Conservation (phyloP, 2,888 invertebrate species). For the Drosophila neutralis region DNA sequence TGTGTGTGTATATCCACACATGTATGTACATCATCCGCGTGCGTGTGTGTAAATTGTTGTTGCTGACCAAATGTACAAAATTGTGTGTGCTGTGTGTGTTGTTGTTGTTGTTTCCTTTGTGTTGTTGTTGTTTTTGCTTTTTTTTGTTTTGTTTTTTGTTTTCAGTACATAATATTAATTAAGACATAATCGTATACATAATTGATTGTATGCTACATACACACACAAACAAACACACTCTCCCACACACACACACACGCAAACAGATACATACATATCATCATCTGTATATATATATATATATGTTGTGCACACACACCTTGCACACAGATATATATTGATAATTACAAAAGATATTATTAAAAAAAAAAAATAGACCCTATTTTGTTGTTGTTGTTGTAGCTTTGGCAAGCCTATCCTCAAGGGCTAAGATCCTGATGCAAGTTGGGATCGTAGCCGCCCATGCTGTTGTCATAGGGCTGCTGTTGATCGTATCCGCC, state of each 20-base stretch:
- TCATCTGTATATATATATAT: background rate
- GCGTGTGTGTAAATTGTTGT: conserved; percentile 15
- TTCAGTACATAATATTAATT: conserved; percentile 52
- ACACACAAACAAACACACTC: conserved; percentile 27
- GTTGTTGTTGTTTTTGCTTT: conserved; percentile 5
- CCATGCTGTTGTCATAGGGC: conserved; percentile 95
- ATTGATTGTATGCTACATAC: conserved; percentile 61
- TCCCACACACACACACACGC: conserved; percentile 13
- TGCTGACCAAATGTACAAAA: conserved; percentile 24
- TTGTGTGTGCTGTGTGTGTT: background rate
- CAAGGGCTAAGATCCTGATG: conserved; percentile 93
- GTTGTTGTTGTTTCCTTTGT: background rate
- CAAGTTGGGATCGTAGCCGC: conserved; percentile 94
- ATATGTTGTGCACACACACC: conserved; percentile 2
- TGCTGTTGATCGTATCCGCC: conserved; percentile 96
- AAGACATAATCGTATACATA: conserved; percentile 71
- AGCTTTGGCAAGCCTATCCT: conserved; percentile 78
- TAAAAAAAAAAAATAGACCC: conserved; percentile 10
- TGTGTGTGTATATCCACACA: background rate
- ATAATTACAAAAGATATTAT: conserved; percentile 42
- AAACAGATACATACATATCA: conserved; percentile 6
- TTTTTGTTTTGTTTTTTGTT: conserved; percentile 7
- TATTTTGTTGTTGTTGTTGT: conserved; percentile 12
- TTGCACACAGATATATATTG: conserved; percentile 6
- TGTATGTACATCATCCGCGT: background rate